phyloP scores from a whole-genome alignment of 2,888 invertebrate species.

The Monochamus alternatus region DNA sequence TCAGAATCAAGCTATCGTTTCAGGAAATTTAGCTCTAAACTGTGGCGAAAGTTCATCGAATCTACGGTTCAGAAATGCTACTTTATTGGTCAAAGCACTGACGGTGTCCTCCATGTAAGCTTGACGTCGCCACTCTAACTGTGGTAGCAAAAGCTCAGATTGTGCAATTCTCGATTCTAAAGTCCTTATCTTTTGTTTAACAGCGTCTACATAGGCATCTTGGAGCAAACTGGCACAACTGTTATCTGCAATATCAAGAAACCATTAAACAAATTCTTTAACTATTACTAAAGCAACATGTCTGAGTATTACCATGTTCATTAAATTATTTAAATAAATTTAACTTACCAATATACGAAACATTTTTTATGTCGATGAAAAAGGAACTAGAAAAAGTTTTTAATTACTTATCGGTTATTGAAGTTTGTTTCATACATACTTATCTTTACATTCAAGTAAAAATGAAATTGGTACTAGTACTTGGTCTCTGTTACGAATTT shows the following conservation, averaged over 20 bases:
- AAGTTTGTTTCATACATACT: slow-evolving; percentile 46
- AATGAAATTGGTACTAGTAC: slow-evolving; percentile 70
- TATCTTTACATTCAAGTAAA: slow-evolving; percentile 64
- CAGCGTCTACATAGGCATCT: slow-evolving; percentile 71
- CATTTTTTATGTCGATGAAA: slow-evolving; percentile 69
- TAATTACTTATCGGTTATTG: neutral
- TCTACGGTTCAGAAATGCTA: slow-evolving; percentile 71
- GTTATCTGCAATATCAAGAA: slow-evolving; percentile 53
- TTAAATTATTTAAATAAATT: neutral
- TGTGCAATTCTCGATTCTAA: slow-evolving; percentile 70
- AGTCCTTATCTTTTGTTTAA: slow-evolving; percentile 69
- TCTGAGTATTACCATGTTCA: neutral
- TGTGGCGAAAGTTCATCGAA: slow-evolving; percentile 72
- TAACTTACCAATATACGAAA: slow-evolving; percentile 70
- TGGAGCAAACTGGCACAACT: slow-evolving; percentile 64
- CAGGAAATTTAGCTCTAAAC: slow-evolving; percentile 55
- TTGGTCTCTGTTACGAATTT: slow-evolving; percentile 69
- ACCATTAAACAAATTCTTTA: neutral
- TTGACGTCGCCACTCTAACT: slow-evolving; percentile 69
- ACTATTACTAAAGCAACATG: too few relatives aligned
- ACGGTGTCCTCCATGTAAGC: slow-evolving; percentile 71
- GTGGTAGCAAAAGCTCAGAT: slow-evolving; percentile 69
- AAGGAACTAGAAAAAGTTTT: slow-evolving; percentile 66
- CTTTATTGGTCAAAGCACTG: slow-evolving; percentile 68
- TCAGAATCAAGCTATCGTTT: slow-evolving; percentile 37